Conservation (phyloP, 2,113 vertebrate species). For the Pseudopodoces humilis region DNA sequence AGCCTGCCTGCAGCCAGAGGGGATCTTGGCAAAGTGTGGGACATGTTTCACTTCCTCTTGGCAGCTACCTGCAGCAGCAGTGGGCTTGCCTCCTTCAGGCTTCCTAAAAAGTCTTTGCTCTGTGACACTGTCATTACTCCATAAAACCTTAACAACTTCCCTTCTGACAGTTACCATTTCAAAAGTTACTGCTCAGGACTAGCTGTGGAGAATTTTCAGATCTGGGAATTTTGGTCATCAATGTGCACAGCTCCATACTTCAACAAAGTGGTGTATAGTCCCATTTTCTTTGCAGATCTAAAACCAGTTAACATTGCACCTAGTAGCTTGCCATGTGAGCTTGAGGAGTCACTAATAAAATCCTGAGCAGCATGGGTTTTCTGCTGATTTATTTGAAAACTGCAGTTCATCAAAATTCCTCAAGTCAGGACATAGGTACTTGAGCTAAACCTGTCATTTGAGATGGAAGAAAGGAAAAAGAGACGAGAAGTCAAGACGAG, state of each 20-base stretch:
- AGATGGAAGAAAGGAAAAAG: background rate
- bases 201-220: background rate
- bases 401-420: background rate
- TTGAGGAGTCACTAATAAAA: background rate
- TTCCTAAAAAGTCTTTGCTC: background rate
- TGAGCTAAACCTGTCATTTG: background rate
- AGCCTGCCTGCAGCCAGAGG: background rate
- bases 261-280: fast-evolving
- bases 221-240: background rate
- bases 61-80: background rate
- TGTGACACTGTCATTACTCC: background rate
- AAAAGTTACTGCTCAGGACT: background rate
- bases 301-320: background rate
- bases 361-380: background rate
- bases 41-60: background rate
- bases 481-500: background rate
- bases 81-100: background rate
- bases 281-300: background rate
- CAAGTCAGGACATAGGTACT: background rate
- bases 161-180: background rate
- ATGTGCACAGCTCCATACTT: background rate
- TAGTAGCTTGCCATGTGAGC: background rate
- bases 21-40: background rate
- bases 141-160: background rate
- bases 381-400: background rate